phyloP scores from a whole-genome alignment of 1,140 invertebrate genomes.

The Temnothorax longispinosus region DNA sequence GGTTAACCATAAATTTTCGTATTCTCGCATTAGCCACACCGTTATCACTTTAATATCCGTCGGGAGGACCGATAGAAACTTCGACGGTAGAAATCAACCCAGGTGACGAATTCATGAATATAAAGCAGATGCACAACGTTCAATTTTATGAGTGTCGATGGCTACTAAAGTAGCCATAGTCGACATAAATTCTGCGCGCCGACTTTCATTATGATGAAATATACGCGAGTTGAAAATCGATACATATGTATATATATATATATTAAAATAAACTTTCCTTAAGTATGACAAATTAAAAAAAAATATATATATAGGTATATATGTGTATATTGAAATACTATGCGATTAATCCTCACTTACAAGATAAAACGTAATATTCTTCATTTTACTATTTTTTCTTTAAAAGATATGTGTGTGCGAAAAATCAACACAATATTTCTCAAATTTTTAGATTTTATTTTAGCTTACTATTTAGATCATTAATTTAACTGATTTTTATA shows the following conservation, averaged over 20 bases:
- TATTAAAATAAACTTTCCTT: background rate
- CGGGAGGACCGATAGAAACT: conserved; percentile 55
- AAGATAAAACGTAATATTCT: too few species aligned
- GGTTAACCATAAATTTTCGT: conserved; percentile 69
- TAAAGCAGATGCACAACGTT: conserved; percentile 73
- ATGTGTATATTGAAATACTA: too few species aligned
- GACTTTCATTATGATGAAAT: background rate
- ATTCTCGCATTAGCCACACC: conserved; percentile 67
- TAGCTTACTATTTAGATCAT: background rate
- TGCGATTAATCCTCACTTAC: too few species aligned
- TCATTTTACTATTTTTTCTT: background rate
- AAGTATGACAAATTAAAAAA: background rate
- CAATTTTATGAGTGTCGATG: conserved; percentile 71
- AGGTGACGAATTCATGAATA: conserved; percentile 80
- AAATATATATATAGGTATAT: background rate
- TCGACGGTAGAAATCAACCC: conserved; percentile 61
- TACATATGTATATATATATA: background rate
- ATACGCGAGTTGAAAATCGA: background rate
- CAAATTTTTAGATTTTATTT: too few species aligned
- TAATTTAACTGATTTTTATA: background rate
- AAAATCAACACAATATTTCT: too few species aligned
- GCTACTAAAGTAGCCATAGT: conserved; percentile 24
- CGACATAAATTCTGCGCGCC: background rate
- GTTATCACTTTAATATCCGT: conserved; percentile 74
- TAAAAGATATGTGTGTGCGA: background rate